Conservation (phyloP, 2,113 vertebrate genomes). For the Psittacara wagleri region DNA sequence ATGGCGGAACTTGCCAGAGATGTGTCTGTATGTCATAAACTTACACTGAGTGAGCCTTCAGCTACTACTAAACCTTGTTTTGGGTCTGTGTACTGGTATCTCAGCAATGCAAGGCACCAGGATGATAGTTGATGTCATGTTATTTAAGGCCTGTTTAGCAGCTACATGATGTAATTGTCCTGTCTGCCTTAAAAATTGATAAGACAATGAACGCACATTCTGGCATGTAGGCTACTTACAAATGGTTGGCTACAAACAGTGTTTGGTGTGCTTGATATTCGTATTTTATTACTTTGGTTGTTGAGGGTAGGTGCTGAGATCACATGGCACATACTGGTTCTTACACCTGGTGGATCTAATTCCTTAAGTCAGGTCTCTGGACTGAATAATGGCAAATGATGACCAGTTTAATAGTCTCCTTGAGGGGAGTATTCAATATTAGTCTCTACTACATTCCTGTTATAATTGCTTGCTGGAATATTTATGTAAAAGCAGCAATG, state of each 20-base stretch:
- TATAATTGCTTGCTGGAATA: conserved; percentile 34
- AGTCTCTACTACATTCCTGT: neutral
- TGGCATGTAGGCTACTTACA: neutral
- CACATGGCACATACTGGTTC: neutral
- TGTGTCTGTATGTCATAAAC: neutral
- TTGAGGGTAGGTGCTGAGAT: neutral
- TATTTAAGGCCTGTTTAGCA: neutral
- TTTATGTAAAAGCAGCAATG: neutral
- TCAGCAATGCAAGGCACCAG: neutral
- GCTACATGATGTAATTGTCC: neutral
- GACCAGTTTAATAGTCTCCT: neutral
- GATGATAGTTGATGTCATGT: neutral
- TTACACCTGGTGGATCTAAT: neutral
- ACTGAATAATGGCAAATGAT: neutral
- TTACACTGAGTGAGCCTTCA: neutral
- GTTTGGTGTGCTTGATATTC: neutral
- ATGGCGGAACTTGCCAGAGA: neutral
- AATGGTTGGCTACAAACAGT: neutral
- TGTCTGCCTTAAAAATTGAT: conserved; percentile 13
- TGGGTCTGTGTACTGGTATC: neutral
- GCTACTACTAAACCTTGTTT: neutral
- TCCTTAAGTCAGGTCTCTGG: neutral
- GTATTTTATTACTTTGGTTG: neutral
- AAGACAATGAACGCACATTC: neutral
- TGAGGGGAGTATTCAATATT: neutral